Percentiles rank a stretch among this genome's conserved stretches.
These are phyloP conservation scores for Xylota segnis DNA, from an alignment of 2,888 invertebrate species.

Conservation along the genomic window DNA sequence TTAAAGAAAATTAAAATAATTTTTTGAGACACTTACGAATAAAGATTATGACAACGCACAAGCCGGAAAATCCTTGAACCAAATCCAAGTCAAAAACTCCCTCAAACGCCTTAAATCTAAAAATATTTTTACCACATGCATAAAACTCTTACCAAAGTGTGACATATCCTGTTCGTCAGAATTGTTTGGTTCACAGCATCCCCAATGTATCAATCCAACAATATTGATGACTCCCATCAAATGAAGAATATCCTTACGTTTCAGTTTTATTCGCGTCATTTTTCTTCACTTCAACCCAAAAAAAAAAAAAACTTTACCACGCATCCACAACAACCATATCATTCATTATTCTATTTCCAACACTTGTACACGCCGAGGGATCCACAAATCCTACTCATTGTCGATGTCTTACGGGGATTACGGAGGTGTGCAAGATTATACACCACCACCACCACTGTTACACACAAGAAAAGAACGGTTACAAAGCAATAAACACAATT, in stretches of 20 bases:
- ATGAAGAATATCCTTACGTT: constrained; percentile 72
- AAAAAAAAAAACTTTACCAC: constrained; percentile 54
- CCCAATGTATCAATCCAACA: constrained; percentile 73
- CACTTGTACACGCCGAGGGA: constrained; percentile 54
- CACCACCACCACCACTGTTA: neutral
- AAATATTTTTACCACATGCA: constrained; percentile 1
- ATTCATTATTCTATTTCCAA: constrained; percentile 60
- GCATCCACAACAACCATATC: constrained; percentile 50
- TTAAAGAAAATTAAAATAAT: too few species aligned
- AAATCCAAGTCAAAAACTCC: neutral
- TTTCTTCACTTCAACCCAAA: constrained; percentile 58
- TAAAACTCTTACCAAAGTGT: constrained; percentile 69
- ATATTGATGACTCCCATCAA: constrained; percentile 75
- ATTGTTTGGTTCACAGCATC: constrained; percentile 71
- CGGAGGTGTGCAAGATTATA: constrained; percentile 24
- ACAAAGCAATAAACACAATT: constrained; percentile 59
- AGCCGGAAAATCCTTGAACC: neutral
- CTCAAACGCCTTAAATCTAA: neutral
- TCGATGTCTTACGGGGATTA: constrained; percentile 30
- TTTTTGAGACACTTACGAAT: too few species aligned
- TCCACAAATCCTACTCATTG: constrained; percentile 53
- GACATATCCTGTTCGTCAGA: constrained; percentile 75
- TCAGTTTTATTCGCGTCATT: constrained; percentile 76
- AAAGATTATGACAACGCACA: neutral
- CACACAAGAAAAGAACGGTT: constrained; percentile 16